phyloP scores from a whole-genome alignment of 2,113 vertebrate species.

The Aviceda subcristata region DNA sequence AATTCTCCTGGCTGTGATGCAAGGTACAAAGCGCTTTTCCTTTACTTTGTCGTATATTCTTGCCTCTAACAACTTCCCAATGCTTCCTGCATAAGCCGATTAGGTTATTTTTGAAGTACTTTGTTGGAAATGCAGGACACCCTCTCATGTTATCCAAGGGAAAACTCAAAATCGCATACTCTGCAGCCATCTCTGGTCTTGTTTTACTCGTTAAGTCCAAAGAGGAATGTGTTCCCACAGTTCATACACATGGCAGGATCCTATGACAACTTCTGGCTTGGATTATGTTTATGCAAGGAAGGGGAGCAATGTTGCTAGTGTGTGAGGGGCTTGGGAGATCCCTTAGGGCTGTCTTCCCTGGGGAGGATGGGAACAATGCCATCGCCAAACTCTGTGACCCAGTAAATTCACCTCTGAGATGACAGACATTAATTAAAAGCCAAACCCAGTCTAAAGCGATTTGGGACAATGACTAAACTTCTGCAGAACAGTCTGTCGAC shows the following conservation, averaged over 20 bases:
- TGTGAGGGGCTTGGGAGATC: not conserved
- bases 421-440: not conserved
- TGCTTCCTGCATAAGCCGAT: not conserved
- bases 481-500: not conserved
- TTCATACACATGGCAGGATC: not conserved
- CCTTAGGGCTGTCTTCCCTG: not conserved
- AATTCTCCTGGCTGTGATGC: not conserved
- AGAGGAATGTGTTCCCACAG: not conserved
- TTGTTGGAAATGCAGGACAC: not conserved
- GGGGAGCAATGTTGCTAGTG: not conserved
- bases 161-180: not conserved
- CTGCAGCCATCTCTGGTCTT: not conserved
- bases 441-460: not conserved
- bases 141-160: not conserved
- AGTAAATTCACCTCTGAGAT: not conserved
- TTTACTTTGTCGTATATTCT: not conserved
- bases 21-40: not conserved
- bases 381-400: not conserved
- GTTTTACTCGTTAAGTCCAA: not conserved
- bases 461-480: not conserved
- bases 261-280: not conserved
- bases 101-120: not conserved
- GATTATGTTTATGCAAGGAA: not conserved
- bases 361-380: fast-evolving
- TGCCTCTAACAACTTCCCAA: not conserved